Conservation (phyloP, 2,888 invertebrate genomes). For the Lithosia quadra region DNA sequence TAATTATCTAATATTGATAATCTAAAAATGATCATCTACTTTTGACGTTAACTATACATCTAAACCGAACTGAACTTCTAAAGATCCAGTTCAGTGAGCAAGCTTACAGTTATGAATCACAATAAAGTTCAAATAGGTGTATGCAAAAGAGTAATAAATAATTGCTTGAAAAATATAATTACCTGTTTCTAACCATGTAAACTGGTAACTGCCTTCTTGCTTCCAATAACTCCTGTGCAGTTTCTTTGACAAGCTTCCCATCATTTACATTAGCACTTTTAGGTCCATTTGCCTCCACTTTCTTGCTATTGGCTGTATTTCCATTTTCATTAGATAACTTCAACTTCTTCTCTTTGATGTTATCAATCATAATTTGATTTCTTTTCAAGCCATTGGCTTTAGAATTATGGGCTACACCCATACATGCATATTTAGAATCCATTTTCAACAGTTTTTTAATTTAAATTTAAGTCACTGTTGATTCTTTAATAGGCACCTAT, state of each 20-base stretch:
- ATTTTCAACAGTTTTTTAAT: constrained; percentile 47
- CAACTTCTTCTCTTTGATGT: constrained; percentile 66
- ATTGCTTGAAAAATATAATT: neutral
- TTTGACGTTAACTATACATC: no score
- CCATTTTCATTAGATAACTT: constrained; percentile 57
- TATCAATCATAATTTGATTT: constrained; percentile 53
- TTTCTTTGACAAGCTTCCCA: constrained; percentile 46
- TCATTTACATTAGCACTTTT: constrained; percentile 37
- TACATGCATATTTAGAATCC: constrained; percentile 80
- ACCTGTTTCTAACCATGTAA: constrained; percentile 82
- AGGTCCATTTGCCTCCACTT: constrained; percentile 49
- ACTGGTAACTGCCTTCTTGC: constrained; percentile 85
- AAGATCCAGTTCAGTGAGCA: no score
- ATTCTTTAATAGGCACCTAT: neutral
- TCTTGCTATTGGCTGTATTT: constrained; percentile 19
- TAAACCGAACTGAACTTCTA: no score
- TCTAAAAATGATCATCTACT: no score
- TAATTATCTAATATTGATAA: no score
- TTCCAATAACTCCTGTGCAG: constrained; percentile 67
- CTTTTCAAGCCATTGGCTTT: constrained; percentile 62
- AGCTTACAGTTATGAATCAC: neutral
- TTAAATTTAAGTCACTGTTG: neutral
- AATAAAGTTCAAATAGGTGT: neutral
- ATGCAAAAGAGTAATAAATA: no score
- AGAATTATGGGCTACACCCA: constrained; percentile 60